Base-by-base conservation (phyloP, 2,797 vertebrate species). In the Schizopygopsis pylzovi region DNA sequence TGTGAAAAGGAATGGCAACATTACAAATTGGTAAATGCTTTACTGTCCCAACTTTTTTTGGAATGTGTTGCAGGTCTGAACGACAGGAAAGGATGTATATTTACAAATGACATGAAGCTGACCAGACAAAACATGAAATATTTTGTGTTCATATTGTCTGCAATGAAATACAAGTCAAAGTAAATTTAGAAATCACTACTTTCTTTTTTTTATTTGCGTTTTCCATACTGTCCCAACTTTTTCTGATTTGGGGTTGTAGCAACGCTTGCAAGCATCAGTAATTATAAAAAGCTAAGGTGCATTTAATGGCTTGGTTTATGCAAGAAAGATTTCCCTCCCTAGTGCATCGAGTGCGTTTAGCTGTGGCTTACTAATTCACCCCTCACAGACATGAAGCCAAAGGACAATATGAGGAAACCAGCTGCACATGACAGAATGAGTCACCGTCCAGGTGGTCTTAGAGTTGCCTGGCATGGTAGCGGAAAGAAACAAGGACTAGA, bases 331-430 rank as follows among this genome's bases (percentile, higher is more conserved):
- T 47, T 45, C 7, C 13, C 12, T 47, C 6, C 12, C 68, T 71
- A 25, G 28, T 12, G 9, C 47, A 37, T 20, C 0, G 10, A 75
- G 49, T 77, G 49, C 0, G 28, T 33, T 80, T 52, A 49, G 45
- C 61, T 37, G 25, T 22, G 45, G 33, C 61, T 33, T 7, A 33
- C 33, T n/a, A 7, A 20, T 33, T 39, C 20, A 41, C 49, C 33
- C 33, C 3, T 43, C 10, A 54, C 1, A 4, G 65, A 71, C 22
- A 56, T 43, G 1, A 71, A 20, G 63, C 16, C 45, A 70, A 82
- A 82, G 10, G n/a, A 83, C 70, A 61, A 45, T 82, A 22, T 1
- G 13, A 63, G 81, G 54, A 83, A 83, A 83, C 54, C 81, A 41
- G 67, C 65, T 82, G 80, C 37, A 72, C 78, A 16, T 33, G 12